phyloP scores from a whole-genome alignment of 2,888 invertebrate genomes.

The Cephonodes hylas region DNA sequence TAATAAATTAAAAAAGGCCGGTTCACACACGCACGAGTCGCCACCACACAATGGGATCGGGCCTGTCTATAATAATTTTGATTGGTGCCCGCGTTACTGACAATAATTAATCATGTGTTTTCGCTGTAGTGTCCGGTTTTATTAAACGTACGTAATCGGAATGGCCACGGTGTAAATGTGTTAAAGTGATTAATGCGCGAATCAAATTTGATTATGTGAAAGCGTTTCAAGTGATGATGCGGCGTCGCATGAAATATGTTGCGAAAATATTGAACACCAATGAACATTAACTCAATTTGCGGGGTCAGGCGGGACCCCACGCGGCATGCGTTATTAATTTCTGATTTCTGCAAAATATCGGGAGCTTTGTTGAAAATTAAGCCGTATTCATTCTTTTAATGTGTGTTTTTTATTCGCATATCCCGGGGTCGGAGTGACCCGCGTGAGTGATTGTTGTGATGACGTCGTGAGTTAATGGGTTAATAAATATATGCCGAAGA shows the following conservation, averaged over 20 bases:
- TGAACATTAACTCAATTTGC: slow-evolving; percentile 10
- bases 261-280: slow-evolving; percentile 9
- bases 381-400: background rate
- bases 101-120: slow-evolving; percentile 67
- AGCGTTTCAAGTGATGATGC: slow-evolving; percentile 19
- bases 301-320: slow-evolving; percentile 9
- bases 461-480: slow-evolving; percentile 17
- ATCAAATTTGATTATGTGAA: slow-evolving; percentile 66
- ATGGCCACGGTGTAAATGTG: slow-evolving; percentile 62
- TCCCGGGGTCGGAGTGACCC: background rate
- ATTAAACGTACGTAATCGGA: slow-evolving; percentile 65
- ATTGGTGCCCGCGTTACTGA: slow-evolving; percentile 42
- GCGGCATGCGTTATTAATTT: background rate
- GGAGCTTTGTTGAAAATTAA: background rate
- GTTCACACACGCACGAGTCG: background rate
- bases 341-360: background rate
- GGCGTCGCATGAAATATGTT: slow-evolving; percentile 24
- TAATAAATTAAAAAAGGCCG: background rate
- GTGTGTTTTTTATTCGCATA: background rate
- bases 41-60: background rate
- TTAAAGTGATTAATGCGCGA: slow-evolving; percentile 73
- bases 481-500: slow-evolving; percentile 56
- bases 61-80: slow-evolving; percentile 51
- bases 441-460: background rate
- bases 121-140: slow-evolving; percentile 51